A percentile compares a stretch with the other conserved stretches of the same genome.
Conservation (phyloP, 2,113 vertebrate species). For the Leptocoma aspasia region DNA sequence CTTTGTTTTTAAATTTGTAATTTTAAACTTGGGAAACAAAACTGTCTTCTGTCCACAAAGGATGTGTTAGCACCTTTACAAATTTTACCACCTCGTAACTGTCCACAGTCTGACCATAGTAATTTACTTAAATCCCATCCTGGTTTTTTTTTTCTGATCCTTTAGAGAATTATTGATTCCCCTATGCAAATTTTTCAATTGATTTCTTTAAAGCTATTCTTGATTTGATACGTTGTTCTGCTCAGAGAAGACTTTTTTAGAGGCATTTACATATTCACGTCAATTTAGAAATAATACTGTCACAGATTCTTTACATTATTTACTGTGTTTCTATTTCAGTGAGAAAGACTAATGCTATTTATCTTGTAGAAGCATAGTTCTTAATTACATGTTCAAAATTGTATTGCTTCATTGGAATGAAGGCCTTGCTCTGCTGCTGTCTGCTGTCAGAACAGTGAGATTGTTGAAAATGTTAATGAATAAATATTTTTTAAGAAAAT, state of each 20-base stretch:
- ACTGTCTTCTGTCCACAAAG: background rate
- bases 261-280: background rate
- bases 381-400: background rate
- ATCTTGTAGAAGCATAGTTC: background rate
- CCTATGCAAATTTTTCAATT: background rate
- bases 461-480: background rate
- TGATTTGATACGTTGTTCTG: background rate
- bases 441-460: background rate
- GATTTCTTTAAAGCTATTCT: background rate
- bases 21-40: background rate
- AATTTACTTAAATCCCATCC: background rate
- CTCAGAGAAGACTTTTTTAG: background rate
- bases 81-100: background rate
- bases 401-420: background rate
- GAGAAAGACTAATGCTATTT: background rate
- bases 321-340: background rate
- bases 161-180: background rate
- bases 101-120: background rate
- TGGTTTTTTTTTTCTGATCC: background rate
- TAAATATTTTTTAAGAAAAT: background rate
- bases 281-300: background rate
- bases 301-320: background rate
- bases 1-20: too few relatives aligned
- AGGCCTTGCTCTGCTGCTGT: background rate
- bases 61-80: background rate